Conservation (phyloP, 1,140 invertebrate genomes). For the Drosophila mayri region DNA sequence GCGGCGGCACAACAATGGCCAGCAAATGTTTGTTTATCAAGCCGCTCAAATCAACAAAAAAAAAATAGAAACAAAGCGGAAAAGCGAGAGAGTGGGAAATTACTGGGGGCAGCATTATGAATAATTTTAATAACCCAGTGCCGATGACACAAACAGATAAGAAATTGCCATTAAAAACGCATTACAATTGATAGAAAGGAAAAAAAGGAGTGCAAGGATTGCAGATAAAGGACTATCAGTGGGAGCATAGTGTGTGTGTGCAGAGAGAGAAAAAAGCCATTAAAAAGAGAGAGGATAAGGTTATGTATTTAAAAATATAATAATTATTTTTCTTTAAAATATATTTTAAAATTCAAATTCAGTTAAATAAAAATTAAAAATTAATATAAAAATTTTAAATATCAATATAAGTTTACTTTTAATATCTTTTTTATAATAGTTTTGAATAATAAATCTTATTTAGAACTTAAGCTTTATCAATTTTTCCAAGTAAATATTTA, state of each 20-base stretch:
- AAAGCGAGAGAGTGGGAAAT: neutral
- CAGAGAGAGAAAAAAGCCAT: neutral
- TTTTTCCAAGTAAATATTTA: no score
- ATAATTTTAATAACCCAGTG: constrained; percentile 74
- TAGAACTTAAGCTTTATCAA: no score
- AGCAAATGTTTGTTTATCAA: constrained; percentile 66
- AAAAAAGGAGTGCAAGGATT: constrained; percentile 22
- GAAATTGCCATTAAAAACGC: constrained; percentile 76
- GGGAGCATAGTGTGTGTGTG: constrained; percentile 3
- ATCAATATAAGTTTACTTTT: no score
- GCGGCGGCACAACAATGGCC: constrained; percentile 44
- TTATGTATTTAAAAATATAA: no score
- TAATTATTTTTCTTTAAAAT: neutral
- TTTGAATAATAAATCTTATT: no score
- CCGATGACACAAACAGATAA: constrained; percentile 80
- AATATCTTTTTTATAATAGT: no score
- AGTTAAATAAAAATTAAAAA: neutral
- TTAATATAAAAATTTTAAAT: no score
- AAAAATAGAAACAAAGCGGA: constrained; percentile 22
- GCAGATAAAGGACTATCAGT: neutral
- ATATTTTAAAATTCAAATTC: neutral
- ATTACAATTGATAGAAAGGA: constrained; percentile 73
- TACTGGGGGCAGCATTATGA: constrained; percentile 49
- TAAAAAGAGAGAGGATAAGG: no score
- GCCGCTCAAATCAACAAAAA: constrained; percentile 53